A percentile compares a stretch with the other conserved stretches of the same genome.
These are phyloP conservation scores for Drosophila neotestacea DNA, from an alignment of 2,888 invertebrate species.

Conservation along the genomic window DNA sequence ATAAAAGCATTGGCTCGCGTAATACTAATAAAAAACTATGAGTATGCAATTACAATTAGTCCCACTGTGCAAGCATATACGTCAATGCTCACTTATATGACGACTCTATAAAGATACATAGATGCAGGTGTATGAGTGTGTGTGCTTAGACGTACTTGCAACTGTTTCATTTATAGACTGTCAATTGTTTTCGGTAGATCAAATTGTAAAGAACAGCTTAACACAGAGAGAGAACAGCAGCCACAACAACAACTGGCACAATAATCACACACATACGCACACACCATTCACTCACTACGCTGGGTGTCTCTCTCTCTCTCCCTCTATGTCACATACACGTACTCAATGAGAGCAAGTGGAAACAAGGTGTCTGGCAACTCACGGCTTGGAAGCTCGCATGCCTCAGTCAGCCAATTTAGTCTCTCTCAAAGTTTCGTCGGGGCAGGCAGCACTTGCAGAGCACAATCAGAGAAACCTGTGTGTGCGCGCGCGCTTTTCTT, in stretches of 20 bases:
- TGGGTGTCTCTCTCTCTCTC: background rate
- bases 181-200: constrained; percentile 67
- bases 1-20: constrained; percentile 4
- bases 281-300: constrained; percentile 8
- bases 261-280: constrained; percentile 24
- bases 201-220: constrained; percentile 64
- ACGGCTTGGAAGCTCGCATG: constrained; percentile 49
- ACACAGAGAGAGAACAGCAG: constrained; percentile 35
- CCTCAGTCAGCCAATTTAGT: constrained; percentile 51
- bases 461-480: constrained; percentile 39
- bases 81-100: constrained; percentile 40
- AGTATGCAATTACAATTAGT: constrained; percentile 31
- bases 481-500: constrained; percentile 57
- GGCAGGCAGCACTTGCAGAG: constrained; percentile 56
- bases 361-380: constrained; percentile 27
- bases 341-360: constrained; percentile 23
- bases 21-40: constrained; percentile 1
- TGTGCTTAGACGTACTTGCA: constrained; percentile 38
- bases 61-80: constrained; percentile 57
- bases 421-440: constrained; percentile 74
- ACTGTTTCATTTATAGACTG: constrained; percentile 57
- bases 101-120: constrained; percentile 13
- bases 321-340: background rate
- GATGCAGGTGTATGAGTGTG: constrained; percentile 41
- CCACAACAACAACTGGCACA: constrained; percentile 36